phyloP scores from a whole-genome alignment of 2,888 invertebrate species.

The Tyria jacobaeae region DNA sequence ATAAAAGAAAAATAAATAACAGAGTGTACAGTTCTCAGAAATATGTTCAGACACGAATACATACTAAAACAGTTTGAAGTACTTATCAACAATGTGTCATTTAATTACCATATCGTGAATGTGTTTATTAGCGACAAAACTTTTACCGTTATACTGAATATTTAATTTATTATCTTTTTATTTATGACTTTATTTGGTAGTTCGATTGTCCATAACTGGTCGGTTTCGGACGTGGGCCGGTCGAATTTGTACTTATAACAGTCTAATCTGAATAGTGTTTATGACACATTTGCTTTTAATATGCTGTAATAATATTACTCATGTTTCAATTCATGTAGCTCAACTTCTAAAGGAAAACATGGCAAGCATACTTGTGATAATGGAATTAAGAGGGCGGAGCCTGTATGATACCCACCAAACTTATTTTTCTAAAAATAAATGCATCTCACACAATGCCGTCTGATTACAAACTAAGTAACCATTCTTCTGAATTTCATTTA shows the following conservation, averaged over 20 bases:
- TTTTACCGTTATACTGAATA: slow-evolving; percentile 11
- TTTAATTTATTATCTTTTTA: slow-evolving; percentile 7
- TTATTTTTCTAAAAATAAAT: too few relatives aligned
- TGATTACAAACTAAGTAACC: too few relatives aligned
- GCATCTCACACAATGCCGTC: too few relatives aligned
- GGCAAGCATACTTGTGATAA: not conserved
- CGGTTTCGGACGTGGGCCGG: not conserved
- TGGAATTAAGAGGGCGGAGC: too few relatives aligned
- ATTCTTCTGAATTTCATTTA: too few relatives aligned
- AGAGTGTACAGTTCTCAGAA: not conserved
- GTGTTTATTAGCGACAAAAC: slow-evolving; percentile 7
- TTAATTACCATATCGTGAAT: slow-evolving; percentile 13
- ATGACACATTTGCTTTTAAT: not conserved
- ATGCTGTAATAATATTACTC: not conserved
- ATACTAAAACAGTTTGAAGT: not conserved
- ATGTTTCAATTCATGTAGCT: not conserved
- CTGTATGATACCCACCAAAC: too few relatives aligned
- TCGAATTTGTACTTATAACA: slow-evolving; percentile 3
- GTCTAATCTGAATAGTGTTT: not conserved
- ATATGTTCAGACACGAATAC: not conserved
- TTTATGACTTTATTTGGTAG: slow-evolving; percentile 18
- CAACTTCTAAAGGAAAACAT: not conserved
- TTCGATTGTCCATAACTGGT: slow-evolving; percentile 1
- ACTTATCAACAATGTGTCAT: not conserved
- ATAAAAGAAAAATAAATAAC: too few relatives aligned